Evolutionary conservation across 2,113 vertebrate genomes (phyloP).

Genomic region (Elaphurus davidianus): DNA sequence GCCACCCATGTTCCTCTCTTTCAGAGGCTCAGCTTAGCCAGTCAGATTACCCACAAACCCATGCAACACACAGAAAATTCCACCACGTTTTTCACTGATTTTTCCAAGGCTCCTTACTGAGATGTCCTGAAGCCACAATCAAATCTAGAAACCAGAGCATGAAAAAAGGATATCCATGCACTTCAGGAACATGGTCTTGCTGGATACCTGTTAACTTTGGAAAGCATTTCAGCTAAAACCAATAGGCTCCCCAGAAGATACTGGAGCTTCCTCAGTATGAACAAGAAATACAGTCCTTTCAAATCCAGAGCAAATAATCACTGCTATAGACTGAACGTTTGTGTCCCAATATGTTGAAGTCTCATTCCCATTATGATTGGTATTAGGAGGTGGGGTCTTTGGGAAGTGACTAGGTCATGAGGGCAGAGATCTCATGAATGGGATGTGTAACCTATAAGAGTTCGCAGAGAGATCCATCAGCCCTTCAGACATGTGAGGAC

Average conservation of each 20-base stretch:
- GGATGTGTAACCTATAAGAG: background rate
- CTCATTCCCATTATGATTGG: background rate
- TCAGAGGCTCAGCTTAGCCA: background rate
- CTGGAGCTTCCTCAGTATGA: rapidly evolving
- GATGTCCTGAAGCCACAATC: background rate
- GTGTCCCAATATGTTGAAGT: background rate
- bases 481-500: background rate
- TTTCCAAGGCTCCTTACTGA: background rate
- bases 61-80: background rate
- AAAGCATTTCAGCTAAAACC: background rate
- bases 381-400: background rate
- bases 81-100: rapidly evolving
- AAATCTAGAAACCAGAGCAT: background rate
- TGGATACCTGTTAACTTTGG: background rate
- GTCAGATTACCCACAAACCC: background rate
- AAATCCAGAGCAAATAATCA: background rate
- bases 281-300: background rate
- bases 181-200: background rate
- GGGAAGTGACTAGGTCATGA: background rate
- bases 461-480: background rate
- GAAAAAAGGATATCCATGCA: background rate
- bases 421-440: background rate
- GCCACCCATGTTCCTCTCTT: background rate
- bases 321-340: background rate
- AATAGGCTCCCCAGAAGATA: background rate